Percentiles rank a stretch among this genome's conserved stretches.
These are phyloP conservation scores for Corydoras maculifer DNA, from an alignment of 2,113 vertebrate species.

Conservation along the genomic window DNA sequence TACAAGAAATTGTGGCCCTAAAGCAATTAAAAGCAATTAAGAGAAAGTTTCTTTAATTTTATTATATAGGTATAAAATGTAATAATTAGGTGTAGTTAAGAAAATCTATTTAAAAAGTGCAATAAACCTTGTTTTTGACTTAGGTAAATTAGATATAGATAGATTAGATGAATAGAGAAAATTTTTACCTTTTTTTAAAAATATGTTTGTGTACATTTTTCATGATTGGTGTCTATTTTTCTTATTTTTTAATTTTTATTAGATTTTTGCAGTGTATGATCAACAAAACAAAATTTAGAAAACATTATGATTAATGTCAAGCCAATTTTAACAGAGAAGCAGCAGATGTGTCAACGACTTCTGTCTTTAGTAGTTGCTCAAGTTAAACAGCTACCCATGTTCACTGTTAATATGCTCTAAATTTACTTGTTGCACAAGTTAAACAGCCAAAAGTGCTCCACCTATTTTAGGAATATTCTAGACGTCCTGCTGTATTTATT, in stretches of 20 bases:
- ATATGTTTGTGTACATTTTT: neutral
- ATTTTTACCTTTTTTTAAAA: neutral
- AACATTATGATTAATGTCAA: neutral
- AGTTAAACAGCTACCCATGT: neutral
- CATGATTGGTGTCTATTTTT: too few relatives aligned
- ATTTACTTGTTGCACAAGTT: constrained; percentile 16
- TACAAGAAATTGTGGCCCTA: too few relatives aligned
- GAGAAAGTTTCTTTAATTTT: too few relatives aligned
- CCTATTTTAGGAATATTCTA: constrained; percentile 18
- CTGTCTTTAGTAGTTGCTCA: neutral
- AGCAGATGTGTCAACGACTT: neutral
- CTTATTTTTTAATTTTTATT: too few relatives aligned
- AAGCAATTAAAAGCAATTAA: too few relatives aligned
- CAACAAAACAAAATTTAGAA: constrained; percentile 1
- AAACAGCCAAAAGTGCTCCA: constrained; percentile 29
- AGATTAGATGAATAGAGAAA: too few relatives aligned
- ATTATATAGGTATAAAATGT: too few relatives aligned
- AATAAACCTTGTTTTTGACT: too few relatives aligned
- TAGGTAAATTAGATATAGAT: too few relatives aligned
- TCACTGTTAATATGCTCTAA: neutral
- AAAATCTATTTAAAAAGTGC: too few relatives aligned
- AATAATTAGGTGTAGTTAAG: too few relatives aligned
- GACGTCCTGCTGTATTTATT: constrained; percentile 12
- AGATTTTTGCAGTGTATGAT: neutral
- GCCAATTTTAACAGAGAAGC: neutral